Base-by-base conservation (phyloP, 2,113 vertebrate species). In the Ammospiza caudacuta region DNA sequence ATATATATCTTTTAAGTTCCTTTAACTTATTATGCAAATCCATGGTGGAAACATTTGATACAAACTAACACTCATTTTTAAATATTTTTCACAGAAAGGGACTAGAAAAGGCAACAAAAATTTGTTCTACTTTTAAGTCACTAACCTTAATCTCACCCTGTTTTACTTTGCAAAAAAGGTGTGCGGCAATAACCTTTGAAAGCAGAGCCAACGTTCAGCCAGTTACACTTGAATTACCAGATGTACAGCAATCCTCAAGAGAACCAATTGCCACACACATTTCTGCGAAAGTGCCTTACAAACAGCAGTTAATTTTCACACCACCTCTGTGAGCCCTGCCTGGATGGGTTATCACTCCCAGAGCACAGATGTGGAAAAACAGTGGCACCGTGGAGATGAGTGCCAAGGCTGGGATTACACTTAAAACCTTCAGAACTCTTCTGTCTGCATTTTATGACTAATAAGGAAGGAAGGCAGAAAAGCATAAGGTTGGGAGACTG, bases 141-240 rank as follows among this genome's bases (percentile, higher is more conserved):
- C 85, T 92, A 96, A 92, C 74, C 92, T 93, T 92, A 87, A 82
- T 46, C 46, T 91, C 87, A 37, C 66, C 49, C 76, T 35, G 13
- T 87, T 92, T 95, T 68, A 51, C 47, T 76, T 64, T 9, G 14
- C 57, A 33, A 64, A 63, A 66, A 70, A 54, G 22, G 62, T 31
- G 39, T 55, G 51, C 3, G 8, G 41, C 92, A 87, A 89, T 90
- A 95, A 90, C 87, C 83, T 92, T 78, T 94, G 96, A 91, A 88
- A 97, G 88, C 89, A 89, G 91, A 94, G 43, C 22, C n/a, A 59
- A 78, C 9, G 75, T 64, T 83, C 81, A 95, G 91, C 96, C 94
- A 96, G 93, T 80, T 96, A 93, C 94, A 95, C 96, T 75, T 95
- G 96, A 97, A 91, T 87, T 96, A 96, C 93, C 82, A 96, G 94